Evolutionary conservation across 1,140 invertebrate genomes (phyloP), one percentile per base, ranked within the genome.

Genomic region (Drosophila sp.): DNA sequence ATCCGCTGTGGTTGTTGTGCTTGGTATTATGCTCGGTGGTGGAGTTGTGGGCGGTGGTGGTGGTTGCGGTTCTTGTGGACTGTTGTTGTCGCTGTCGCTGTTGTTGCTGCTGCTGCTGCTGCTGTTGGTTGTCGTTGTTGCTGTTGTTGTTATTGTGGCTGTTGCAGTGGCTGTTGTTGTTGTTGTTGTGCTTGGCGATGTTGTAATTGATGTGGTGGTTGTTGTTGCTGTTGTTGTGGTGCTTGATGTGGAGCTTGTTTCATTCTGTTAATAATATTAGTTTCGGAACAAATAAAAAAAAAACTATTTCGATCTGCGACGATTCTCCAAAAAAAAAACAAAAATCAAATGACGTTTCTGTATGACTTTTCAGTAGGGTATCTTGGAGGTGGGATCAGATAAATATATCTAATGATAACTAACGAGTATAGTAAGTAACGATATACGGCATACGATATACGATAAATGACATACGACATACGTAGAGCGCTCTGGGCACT

Each of bases 181-280:
- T 29, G 59, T 29, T 38, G 62, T 38, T 61, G 43, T 59, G 43
- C 69, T 65, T 67, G 69, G 67, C 53, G 41, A 43, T 38, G 58
- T 38, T 69, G 63, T 36, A 57, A 45, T 56, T 29, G 57, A 27
- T 61, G 32, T 73, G 18, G 51, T 7, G 38, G 64, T 6, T 29
- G 54, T 29, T 72, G 63, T 43, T 58, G 53, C 61, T 40, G 61
- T 43, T 76, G 75, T 69, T 58, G 65, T 50, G 73, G 66, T 58
- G 40, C 72, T 65, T 71, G 72, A 72, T 72, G 70, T 73, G 77
- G 46, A 61, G 77, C 89, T 90, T 78, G 76, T 84, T 76, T 92
- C 89, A 83, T 90, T 92, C 91, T 92, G 91, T 92, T 91, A 92
- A 91, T 91, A 89, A 91, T 89, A 89, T 89, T 89, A 83, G 84